Evolutionary conservation across 2,888 invertebrate species (phyloP).

Genomic region (Lamellibrachia columna): DNA sequence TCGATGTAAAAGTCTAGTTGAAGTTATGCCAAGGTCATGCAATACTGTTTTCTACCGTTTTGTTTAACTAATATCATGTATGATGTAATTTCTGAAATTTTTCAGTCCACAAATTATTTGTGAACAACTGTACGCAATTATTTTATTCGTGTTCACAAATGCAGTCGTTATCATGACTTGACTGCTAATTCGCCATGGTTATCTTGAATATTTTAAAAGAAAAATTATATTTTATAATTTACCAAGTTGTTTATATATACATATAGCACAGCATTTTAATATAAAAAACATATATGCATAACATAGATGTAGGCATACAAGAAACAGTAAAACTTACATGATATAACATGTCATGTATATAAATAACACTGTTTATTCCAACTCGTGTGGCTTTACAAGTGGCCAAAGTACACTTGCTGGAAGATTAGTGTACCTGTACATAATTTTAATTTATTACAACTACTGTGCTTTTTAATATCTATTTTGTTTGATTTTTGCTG

Average conservation of each 20-base stretch:
- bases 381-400: neutral
- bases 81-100: neutral
- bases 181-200: neutral
- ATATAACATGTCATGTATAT: neutral
- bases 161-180: neutral
- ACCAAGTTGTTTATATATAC: neutral
- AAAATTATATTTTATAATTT: neutral
- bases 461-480: slow-evolving; percentile 1
- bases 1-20: neutral
- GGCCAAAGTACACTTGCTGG: neutral
- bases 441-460: slow-evolving; percentile 6
- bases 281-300: neutral
- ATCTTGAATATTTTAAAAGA: neutral
- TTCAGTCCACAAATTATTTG: neutral
- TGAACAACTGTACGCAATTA: neutral
- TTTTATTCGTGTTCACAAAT: slow-evolving; percentile 2
- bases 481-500: neutral
- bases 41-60: neutral
- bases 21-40: neutral
- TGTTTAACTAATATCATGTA: neutral
- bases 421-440: neutral
- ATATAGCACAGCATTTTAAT: neutral
- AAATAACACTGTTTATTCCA: neutral
- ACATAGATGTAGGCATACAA: neutral
- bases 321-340: neutral